Conservation (phyloP, 2,888 invertebrate genomes). For the Augochlorella aurata region DNA sequence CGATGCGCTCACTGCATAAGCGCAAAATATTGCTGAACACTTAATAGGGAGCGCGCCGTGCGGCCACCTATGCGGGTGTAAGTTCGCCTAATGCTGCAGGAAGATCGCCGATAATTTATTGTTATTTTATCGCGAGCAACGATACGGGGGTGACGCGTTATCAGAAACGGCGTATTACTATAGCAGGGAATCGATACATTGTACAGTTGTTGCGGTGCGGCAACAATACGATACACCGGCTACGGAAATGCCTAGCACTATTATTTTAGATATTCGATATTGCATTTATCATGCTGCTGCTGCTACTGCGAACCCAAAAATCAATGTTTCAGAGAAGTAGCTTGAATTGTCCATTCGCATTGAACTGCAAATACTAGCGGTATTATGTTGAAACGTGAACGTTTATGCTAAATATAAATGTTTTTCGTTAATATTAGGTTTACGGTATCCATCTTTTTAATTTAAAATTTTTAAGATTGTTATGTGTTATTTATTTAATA, state of each 20-base stretch:
- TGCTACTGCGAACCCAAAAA: not conserved
- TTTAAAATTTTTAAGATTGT: no score
- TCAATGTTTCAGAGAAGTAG: not conserved
- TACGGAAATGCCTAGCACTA: not conserved
- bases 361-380: no score
- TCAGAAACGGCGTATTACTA: conserved; percentile 19
- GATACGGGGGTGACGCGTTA: conserved; percentile 10
- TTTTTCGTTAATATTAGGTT: no score
- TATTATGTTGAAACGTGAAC: no score
- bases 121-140: conserved; percentile 24
- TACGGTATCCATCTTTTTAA: no score
- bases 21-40: conserved; percentile 52
- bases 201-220: conserved; percentile 5
- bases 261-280: conserved; percentile 1
- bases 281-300: not conserved
- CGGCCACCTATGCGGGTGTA: conserved; percentile 29
- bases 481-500: no score
- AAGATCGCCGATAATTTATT: conserved; percentile 36
- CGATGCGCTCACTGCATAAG: conserved; percentile 39
- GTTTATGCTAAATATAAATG: no score
- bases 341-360: not conserved
- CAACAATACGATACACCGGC: conserved; percentile 5
- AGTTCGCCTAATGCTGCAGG: conserved; percentile 53
- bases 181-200: conserved; percentile 28
- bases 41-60: conserved; percentile 38